A percentile compares a stretch with the other conserved stretches of the same genome.
Evolutionary conservation across 2,888 invertebrate genomes (phyloP).

Genomic region (Tuberolachnus salignus): DNA sequence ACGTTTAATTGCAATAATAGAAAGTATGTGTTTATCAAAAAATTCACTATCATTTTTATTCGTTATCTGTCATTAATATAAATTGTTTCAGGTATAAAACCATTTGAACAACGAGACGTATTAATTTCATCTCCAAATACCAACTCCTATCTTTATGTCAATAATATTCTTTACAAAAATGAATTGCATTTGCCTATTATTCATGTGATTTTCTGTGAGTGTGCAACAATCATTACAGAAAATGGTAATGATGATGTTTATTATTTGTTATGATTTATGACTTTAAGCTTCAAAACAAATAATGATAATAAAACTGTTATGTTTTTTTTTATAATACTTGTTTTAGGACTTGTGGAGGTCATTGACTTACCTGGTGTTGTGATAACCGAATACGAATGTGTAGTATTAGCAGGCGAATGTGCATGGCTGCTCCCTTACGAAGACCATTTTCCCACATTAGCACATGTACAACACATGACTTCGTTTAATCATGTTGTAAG

Average conservation of each 20-base stretch:
- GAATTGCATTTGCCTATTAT: slow-evolving; percentile 46
- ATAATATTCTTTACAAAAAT: slow-evolving; percentile 44
- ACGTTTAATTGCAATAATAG: slow-evolving; percentile 39
- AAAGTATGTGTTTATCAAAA: slow-evolving; percentile 23
- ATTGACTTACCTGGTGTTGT: slow-evolving; percentile 38
- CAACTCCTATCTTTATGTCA: slow-evolving; percentile 42
- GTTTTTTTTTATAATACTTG: not conserved
- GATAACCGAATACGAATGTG: slow-evolving; percentile 44
- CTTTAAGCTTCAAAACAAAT: too few relatives aligned
- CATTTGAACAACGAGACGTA: slow-evolving; percentile 36
- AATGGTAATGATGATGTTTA: slow-evolving; percentile 14
- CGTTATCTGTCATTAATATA: not conserved
- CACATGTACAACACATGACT: slow-evolving; percentile 36
- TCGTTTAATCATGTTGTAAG: slow-evolving; percentile 21
- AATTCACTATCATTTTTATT: not conserved
- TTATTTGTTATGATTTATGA: too few relatives aligned
- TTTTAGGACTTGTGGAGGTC: slow-evolving; percentile 44
- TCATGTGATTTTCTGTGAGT: slow-evolving; percentile 36
- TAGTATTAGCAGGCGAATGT: slow-evolving; percentile 42
- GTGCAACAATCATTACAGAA: slow-evolving; percentile 33
- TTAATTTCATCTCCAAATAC: slow-evolving; percentile 37
- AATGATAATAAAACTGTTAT: not conserved
- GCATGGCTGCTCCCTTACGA: slow-evolving; percentile 43
- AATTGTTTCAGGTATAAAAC: slow-evolving; percentile 41
- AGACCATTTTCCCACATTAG: slow-evolving; percentile 37